These are phyloP conservation scores for Drosophila parthenogenetica DNA, from an alignment of 2,888 invertebrate genomes.

Conservation along the genomic window DNA sequence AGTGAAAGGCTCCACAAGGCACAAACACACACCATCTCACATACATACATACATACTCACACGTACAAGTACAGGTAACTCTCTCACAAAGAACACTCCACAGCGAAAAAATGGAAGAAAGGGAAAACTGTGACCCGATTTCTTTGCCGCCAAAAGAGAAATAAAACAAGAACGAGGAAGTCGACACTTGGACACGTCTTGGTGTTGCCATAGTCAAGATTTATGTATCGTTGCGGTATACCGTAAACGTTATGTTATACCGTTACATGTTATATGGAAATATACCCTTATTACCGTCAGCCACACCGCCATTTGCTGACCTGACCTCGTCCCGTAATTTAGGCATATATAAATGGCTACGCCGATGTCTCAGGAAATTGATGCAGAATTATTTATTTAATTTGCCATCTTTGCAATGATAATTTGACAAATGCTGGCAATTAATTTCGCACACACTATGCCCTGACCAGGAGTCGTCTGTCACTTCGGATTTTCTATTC, in stretches of 20 bases:
- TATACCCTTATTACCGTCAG: constrained; percentile 33
- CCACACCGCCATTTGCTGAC: constrained; percentile 16
- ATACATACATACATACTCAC: constrained; percentile 27
- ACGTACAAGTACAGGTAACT: constrained; percentile 31
- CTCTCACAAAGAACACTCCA: constrained; percentile 51
- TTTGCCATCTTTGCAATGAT: constrained; percentile 47
- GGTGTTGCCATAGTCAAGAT: constrained; percentile 32
- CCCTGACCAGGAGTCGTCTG: constrained; percentile 30
- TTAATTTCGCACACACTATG: constrained; percentile 32
- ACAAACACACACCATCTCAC: constrained; percentile 5
- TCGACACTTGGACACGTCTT: constrained; percentile 41
- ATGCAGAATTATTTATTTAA: constrained; percentile 45
- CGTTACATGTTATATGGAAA: background rate
- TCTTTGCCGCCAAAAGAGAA: constrained; percentile 9
- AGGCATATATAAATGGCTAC: constrained; percentile 12
- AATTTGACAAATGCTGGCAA: constrained; percentile 51
- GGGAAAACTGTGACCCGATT: constrained; percentile 57
- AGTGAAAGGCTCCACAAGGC: constrained; percentile 44
- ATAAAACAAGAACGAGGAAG: constrained; percentile 10
- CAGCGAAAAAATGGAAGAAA: constrained; percentile 26
- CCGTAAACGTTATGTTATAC: background rate
- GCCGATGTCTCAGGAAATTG: constrained; percentile 24
- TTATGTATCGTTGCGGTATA: constrained; percentile 30
- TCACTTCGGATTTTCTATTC: constrained; percentile 22
- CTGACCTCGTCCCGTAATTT: constrained; percentile 1